Conservation (phyloP, 2,113 vertebrate genomes). For the Gymnocephalus cernua region DNA sequence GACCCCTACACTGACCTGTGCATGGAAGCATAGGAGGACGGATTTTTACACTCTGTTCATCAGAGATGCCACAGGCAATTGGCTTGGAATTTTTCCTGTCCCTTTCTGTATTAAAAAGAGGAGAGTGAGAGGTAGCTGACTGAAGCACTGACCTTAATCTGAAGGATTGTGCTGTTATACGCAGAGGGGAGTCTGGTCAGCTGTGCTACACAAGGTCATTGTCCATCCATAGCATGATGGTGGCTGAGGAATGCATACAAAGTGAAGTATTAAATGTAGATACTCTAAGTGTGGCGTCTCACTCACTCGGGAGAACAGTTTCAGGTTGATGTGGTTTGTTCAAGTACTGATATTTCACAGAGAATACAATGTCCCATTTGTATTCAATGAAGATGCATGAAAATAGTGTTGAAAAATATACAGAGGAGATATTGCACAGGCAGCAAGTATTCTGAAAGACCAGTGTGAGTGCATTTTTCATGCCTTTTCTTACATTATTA, state of each 20-base stretch:
- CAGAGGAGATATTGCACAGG: constrained; percentile 2
- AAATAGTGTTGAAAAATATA: background rate
- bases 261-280: constrained; percentile 70
- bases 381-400: constrained; percentile 17
- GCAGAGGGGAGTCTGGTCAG: constrained; percentile 82
- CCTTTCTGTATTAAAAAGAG: constrained; percentile 62
- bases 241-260: constrained; percentile 63
- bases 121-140: constrained; percentile 59
- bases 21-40: constrained; percentile 70
- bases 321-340: constrained; percentile 32
- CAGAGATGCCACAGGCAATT: constrained; percentile 72
- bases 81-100: constrained; percentile 43
- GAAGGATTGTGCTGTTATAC: constrained; percentile 70
- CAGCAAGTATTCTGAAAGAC: constrained; percentile 8
- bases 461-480: background rate
- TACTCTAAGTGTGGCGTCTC: constrained; percentile 40
- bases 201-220: constrained; percentile 60
- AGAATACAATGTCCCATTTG: constrained; percentile 4
- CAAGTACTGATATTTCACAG: constrained; percentile 30
- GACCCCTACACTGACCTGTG: constrained; percentile 80
- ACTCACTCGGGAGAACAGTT: constrained; percentile 25
- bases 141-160: constrained; percentile 83
- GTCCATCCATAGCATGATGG: constrained; percentile 60
- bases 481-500: constrained; percentile 19
- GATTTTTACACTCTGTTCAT: constrained; percentile 77